Evolutionary conservation across 2,797 vertebrate genomes (phyloP).

Genomic region (Coreius guichenoti): DNA sequence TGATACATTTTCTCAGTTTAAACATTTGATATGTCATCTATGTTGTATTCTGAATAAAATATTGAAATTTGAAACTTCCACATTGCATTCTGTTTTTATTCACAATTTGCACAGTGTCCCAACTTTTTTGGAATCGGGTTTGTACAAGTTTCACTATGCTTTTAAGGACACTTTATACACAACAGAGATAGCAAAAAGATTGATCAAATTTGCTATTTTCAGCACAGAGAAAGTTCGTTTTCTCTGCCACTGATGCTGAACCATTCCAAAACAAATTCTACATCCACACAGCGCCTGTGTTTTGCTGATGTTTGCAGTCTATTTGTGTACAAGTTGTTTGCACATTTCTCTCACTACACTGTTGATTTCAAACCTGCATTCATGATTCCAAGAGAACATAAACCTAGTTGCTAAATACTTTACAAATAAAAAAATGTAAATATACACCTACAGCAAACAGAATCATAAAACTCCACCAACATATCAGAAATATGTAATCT

Average conservation of each 20-base stretch:
- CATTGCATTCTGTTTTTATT: too few species aligned
- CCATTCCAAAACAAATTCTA: not conserved
- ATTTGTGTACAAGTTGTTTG: slow-evolving; percentile 11
- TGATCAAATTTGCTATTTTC: not conserved
- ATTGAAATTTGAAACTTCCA: too few species aligned
- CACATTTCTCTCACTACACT: not conserved
- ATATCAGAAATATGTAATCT: not conserved
- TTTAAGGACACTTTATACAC: not conserved
- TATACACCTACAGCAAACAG: not conserved
- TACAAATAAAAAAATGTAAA: too few species aligned
- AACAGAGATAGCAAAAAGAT: not conserved
- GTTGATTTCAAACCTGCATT: slow-evolving; percentile 6
- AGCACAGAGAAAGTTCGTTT: not conserved
- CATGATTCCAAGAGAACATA: not conserved
- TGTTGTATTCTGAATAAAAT: too few species aligned
- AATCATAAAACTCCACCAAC: not conserved
- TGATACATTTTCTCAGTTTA: too few species aligned
- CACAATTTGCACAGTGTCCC: too few species aligned
- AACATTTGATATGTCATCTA: too few species aligned
- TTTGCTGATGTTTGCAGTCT: slow-evolving; percentile 20
- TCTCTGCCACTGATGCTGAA: not conserved
- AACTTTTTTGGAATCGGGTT: too few species aligned
- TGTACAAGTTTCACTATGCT: not conserved
- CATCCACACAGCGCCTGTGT: not conserved
- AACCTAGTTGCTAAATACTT: not conserved